A percentile compares a stretch with the other conserved stretches of the same genome.
Evolutionary conservation across 1,140 invertebrate species (phyloP).

Genomic region (Penaeus vannamei): DNA sequence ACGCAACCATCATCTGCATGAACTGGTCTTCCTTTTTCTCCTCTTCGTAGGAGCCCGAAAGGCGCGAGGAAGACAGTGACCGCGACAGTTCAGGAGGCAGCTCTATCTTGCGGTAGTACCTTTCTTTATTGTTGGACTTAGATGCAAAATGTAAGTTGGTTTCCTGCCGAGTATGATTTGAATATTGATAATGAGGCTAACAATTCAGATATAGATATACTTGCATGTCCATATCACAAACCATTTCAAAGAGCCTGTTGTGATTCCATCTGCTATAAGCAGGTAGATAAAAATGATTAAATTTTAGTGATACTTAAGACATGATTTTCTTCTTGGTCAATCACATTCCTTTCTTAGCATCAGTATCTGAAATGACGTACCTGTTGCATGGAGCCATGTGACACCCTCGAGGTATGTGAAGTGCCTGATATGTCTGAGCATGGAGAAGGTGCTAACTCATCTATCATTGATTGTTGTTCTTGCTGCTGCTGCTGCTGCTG

Average conservation of each 20-base stretch:
- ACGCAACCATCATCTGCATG: conserved; percentile 58
- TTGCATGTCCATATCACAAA: too few species aligned
- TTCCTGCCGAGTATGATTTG: background rate
- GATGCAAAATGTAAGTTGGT: conserved; percentile 12
- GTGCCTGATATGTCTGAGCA: conserved; percentile 48
- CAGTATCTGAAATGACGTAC: conserved; percentile 7
- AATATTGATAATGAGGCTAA: too few species aligned
- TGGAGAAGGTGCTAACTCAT: conserved; percentile 50
- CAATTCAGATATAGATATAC: too few species aligned
- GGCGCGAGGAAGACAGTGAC: conserved; percentile 43
- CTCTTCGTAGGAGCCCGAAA: conserved; percentile 51
- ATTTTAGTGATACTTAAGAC: too few species aligned
- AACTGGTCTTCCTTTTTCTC: conserved; percentile 62
- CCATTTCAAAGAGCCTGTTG: too few species aligned
- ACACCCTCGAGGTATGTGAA: conserved; percentile 48
- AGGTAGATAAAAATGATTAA: too few species aligned
- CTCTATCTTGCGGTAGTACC: conserved; percentile 52
- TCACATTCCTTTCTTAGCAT: background rate
- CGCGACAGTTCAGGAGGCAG: conserved; percentile 47
- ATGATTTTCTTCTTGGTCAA: too few species aligned
- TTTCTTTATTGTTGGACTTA: conserved; percentile 47
- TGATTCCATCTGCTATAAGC: too few species aligned
- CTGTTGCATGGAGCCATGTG: conserved; percentile 46
- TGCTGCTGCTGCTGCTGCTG: conserved; percentile 50
- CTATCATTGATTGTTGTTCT: conserved; percentile 28